Base-by-base conservation (phyloP, 2,113 vertebrate species). In the Amazona vittata region DNA sequence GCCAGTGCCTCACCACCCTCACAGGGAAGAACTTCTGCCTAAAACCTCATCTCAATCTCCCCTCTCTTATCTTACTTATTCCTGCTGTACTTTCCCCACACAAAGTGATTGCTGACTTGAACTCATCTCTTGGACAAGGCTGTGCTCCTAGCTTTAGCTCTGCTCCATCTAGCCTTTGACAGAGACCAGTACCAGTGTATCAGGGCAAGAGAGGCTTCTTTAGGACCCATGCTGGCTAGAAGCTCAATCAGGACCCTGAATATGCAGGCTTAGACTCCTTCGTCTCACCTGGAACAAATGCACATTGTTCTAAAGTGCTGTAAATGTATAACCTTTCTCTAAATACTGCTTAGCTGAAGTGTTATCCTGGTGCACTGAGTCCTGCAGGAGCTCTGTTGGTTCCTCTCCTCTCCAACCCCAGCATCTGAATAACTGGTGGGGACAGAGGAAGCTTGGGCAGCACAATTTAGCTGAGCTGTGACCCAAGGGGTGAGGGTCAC, bases 1-100 rank as follows among this genome's bases (percentile, higher is more conserved):
- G 57, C 57, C 57, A 59, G 57, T 3, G 4, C 33, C 55, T 59
- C 55, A 59, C 3, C 55, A 59, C 33, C 33, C 55, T 22, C 33
- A 35, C 21, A 59, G 55, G 55, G 57, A 35, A 59, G 57, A 59
- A 24, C 33, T 35, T 22, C 6, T 59, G 57, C 21, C 33, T 59
- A 24, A 59, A n/a, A 35, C 13, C 21, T 59, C 57, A 35, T 24
- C 33, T 35, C 33, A 10, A 10, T 35, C 33, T 35, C 21, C 33
- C 21, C 13, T 35, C 57, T 59, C 21, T 59, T 24, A 59, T 9
- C 20, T n/a, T 35, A 10, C 46, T 67, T 57, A 0, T 11, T 41
- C 1, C 3, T 0, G 1, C 37, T 9, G 59, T 26, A 67, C 22
- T 65, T 39, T 59, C n/a, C 44, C 24, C 8, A 2, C 44, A 11